Evolutionary conservation across 2,113 vertebrate species (phyloP), one percentile per base, ranked within the genome.

Genomic region (Alosa alosa): DNA sequence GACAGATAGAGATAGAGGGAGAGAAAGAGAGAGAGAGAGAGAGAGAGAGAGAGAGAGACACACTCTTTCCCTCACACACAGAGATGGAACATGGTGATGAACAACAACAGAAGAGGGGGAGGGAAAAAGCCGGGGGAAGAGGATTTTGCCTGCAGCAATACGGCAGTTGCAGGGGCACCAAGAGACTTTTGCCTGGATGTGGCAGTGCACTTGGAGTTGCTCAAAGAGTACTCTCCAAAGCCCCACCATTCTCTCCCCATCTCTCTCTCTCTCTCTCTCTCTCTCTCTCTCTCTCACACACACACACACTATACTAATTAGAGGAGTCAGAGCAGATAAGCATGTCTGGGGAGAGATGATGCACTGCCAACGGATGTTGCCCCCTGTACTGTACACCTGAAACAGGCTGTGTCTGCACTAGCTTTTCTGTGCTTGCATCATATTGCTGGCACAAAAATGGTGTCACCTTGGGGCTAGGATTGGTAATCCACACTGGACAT

Each of bases 1-100:
- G 86, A 83, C 47, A 17, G 72, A 15, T 11, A 78, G 72, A 78
- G 72, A 78, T 11, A 78, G 10, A 78, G 36, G 39, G 72, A 78
- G 25, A 78, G 31, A 78, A 31, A 75, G 68, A 39, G 25, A 75
- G 31, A 75, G 8, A 75, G 68, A 75, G 68, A 36, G 68, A 13
- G 68, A 75, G 68, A 75, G 31, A 75, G 9, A 75, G 31, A 72
- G 22, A 72, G 57, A 20, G 18, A 64, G 57, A 64, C n/a, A n/a
- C 64, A 87, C 88, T 83, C 82, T 83, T 86, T 81, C 60, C 49
- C 82, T 83, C 60, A 60, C 68, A 50, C 72, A 86, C 52, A 86
- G 36, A 81, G 50, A 60, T 78, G 25, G 84, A 83, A 84, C 89
- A 86, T 84, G 88, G 81, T 88, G 90, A 87, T 85, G 83, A 88